Conservation (phyloP, 2,113 vertebrate species). For the Nannospalax galili region DNA sequence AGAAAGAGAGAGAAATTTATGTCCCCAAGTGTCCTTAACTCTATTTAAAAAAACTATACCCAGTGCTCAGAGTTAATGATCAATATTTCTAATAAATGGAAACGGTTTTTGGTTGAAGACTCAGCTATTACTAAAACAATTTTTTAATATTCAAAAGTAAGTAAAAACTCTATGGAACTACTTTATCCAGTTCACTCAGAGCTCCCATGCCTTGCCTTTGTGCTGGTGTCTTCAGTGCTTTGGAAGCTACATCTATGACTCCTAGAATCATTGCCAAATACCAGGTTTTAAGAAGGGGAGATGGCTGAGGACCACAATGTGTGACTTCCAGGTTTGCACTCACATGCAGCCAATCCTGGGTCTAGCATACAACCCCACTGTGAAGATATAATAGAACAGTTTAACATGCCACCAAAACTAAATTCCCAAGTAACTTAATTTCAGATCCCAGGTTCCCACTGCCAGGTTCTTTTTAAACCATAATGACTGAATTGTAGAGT, state of each 20-base stretch:
- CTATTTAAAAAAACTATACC: no score
- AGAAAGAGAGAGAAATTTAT: no score
- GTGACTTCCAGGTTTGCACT: constrained; percentile 72
- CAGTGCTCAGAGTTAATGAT: not conserved
- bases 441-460: constrained; percentile 41
- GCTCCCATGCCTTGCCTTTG: not conserved
- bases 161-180: not conserved
- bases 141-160: not conserved
- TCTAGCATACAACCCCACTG: constrained; percentile 48
- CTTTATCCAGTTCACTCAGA: no score
- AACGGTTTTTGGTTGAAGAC: not conserved
- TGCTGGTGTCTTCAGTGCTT: no score
- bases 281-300: constrained; percentile 39
- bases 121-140: not conserved
- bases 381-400: constrained; percentile 61
- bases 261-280: not conserved
- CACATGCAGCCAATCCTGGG: constrained; percentile 50
- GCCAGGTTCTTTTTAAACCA: constrained; percentile 57
- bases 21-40: no score
- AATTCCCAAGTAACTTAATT: constrained; percentile 77
- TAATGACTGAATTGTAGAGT: constrained; percentile 73
- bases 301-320: constrained; percentile 18
- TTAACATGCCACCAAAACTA: constrained; percentile 73
- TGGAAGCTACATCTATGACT: not conserved
- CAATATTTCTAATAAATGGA: not conserved